These are phyloP conservation scores for Craterocephalus amniculus DNA, from an alignment of 2,797 vertebrate genomes.

Conservation along the genomic window DNA sequence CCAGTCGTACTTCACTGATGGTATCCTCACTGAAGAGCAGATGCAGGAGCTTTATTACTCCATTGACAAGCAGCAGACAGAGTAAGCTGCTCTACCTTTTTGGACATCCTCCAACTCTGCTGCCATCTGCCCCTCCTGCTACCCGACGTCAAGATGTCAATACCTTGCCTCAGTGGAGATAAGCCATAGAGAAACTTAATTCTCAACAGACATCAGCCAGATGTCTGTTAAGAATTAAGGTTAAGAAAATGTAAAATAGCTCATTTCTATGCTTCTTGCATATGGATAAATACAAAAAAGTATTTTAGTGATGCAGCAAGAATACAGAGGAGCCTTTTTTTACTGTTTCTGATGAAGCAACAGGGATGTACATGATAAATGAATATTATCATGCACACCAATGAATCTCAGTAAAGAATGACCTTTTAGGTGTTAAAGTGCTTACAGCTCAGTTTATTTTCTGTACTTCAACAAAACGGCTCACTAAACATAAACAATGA, in stretches of 20 bases:
- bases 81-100: conserved; percentile 82
- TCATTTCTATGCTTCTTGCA: conserved; percentile 1
- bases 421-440: neutral
- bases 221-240: conserved; percentile 9
- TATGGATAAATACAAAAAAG: neutral
- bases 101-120: conserved; percentile 48
- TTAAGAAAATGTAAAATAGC: conserved; percentile 18
- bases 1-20: conserved; percentile 93
- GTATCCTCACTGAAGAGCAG: conserved; percentile 90
- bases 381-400: neutral
- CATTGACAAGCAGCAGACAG: conserved; percentile 87
- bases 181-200: conserved; percentile 27
- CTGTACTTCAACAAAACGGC: neutral
- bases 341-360: neutral
- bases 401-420: neutral
- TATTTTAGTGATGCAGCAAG: neutral
- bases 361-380: neutral
- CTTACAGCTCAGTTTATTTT: neutral
- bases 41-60: conserved; percentile 91
- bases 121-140: conserved; percentile 59
- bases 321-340: neutral
- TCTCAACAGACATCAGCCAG: no score
- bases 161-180: conserved; percentile 41
- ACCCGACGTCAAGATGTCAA: conserved; percentile 41
- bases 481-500: neutral